phyloP scores from a whole-genome alignment of 2,888 invertebrate genomes.

The Dryomyza anilis region DNA sequence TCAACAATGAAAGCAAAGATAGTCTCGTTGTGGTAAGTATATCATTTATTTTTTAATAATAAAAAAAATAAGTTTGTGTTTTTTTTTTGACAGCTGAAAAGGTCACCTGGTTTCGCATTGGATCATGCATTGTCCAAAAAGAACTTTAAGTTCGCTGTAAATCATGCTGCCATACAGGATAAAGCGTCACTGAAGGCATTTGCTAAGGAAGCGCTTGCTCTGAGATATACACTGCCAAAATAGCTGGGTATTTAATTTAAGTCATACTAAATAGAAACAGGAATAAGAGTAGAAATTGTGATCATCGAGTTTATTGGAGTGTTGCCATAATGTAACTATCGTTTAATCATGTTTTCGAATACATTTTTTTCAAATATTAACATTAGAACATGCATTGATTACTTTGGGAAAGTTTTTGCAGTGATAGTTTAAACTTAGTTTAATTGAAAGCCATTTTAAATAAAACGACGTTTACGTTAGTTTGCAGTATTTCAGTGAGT shows the following conservation, averaged over 20 bases:
- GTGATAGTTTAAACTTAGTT: too few species aligned
- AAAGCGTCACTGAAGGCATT: constrained; percentile 31
- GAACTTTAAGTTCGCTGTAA: too few species aligned
- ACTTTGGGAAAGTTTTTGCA: too few species aligned
- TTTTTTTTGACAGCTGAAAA: too few species aligned
- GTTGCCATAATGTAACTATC: constrained; percentile 15
- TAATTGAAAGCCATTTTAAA: too few species aligned
- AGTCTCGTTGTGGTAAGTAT: background rate
- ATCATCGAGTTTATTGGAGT: constrained; percentile 15
- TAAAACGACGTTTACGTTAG: too few species aligned
- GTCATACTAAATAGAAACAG: too few species aligned
- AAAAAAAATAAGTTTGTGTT: background rate
- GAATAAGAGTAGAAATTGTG: constrained; percentile 17
- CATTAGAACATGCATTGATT: background rate
- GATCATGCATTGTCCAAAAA: too few species aligned
- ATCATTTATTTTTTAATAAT: background rate
- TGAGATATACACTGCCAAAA: constrained; percentile 37
- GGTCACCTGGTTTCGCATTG: too few species aligned
- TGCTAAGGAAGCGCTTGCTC: constrained; percentile 37
- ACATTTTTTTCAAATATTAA: background rate
- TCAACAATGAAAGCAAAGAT: background rate
- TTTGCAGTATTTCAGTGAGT: too few species aligned
- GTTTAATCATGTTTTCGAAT: too few species aligned
- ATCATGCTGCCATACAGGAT: too few species aligned
- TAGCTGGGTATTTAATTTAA: constrained; percentile 12